Evolutionary conservation across 35 echinoderm and acorn worm species (phyloP).

Genomic region (Hemicentrotus pulcherrimus): DNA sequence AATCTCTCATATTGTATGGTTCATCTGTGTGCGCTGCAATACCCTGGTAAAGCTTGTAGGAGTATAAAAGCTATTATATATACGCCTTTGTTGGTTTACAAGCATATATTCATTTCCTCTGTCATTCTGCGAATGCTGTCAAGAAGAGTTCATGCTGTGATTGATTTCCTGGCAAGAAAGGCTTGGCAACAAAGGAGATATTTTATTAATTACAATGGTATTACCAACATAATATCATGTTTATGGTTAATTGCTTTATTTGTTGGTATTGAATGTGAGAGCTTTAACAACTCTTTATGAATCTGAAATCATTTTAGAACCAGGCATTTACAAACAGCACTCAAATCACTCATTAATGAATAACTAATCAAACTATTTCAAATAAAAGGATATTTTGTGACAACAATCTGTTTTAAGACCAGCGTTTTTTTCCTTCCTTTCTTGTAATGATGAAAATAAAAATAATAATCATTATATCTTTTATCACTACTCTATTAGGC

Average conservation of each 20-base stretch:
- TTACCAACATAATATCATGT: neutral
- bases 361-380: no score
- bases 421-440: no score
- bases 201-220: neutral
- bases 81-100: neutral
- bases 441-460: no score
- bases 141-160: neutral
- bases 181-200: neutral
- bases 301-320: neutral
- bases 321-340: neutral
- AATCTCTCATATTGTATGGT: neutral
- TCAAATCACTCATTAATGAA: neutral
- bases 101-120: neutral
- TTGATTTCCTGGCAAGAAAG: neutral
- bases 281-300: neutral
- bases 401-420: no score
- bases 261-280: neutral
- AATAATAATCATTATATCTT: no score
- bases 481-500: no score
- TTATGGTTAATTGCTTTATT: neutral
- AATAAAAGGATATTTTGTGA: no score
- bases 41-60: neutral
- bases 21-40: neutral
- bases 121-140: neutral
- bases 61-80: neutral